Percentiles rank a stretch among this genome's conserved stretches.
Conservation (phyloP, 1,140 invertebrate species). For the Akabosia matsudoensis region DNA sequence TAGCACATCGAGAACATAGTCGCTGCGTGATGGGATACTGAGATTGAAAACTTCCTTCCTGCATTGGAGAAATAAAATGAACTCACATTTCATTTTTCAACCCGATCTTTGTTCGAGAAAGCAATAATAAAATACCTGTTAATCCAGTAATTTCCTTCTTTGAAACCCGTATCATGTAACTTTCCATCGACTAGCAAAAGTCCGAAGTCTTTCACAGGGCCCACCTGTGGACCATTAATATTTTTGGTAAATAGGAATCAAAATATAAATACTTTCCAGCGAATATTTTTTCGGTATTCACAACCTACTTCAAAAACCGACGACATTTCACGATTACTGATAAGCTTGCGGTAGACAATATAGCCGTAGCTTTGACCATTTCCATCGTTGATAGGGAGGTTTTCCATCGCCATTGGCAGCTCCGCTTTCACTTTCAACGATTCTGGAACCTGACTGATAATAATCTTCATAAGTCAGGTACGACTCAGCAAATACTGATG, state of each 20-base stretch:
- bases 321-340: slow-evolving; percentile 21
- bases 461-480: slow-evolving; percentile 47
- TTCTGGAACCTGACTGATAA: too few relatives aligned
- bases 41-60: slow-evolving; percentile 6
- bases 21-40: slow-evolving; percentile 38
- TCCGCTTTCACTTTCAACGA: slow-evolving; percentile 30
- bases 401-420: slow-evolving; percentile 56
- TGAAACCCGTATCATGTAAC: slow-evolving; percentile 37
- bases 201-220: slow-evolving; percentile 57
- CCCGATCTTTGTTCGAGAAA: too few relatives aligned
- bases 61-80: background rate
- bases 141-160: slow-evolving; percentile 51
- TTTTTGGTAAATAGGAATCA: slow-evolving; percentile 45
- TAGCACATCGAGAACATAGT: slow-evolving; percentile 55
- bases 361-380: slow-evolving; percentile 61
- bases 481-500: slow-evolving; percentile 45
- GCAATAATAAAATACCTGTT: slow-evolving; percentile 51
- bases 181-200: slow-evolving; percentile 55
- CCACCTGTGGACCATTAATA: slow-evolving; percentile 48
- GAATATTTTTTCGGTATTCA: too few relatives aligned
- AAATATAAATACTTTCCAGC: background rate
- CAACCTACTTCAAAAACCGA: slow-evolving; percentile 26
- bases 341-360: slow-evolving; percentile 56
- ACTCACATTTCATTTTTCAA: background rate
- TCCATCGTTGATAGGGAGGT: slow-evolving; percentile 56